A percentile compares a stretch with the other conserved stretches of the same genome.
These are phyloP conservation scores for Tineola bisselliella DNA, from an alignment of 2,888 invertebrate species.

Conservation along the genomic window DNA sequence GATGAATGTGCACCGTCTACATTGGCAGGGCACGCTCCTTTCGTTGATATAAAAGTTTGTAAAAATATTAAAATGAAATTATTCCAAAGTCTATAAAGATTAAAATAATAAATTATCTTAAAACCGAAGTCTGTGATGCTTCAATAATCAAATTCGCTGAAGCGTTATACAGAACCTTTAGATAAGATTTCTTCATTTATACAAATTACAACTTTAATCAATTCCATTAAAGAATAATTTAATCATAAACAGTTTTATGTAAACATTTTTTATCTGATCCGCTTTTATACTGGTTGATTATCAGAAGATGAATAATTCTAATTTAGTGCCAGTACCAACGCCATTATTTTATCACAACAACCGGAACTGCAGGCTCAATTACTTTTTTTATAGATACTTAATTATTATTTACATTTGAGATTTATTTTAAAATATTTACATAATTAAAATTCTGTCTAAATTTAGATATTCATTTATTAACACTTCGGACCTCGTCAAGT, in stretches of 20 bases:
- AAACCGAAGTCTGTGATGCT: not conserved
- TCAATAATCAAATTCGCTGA: not conserved
- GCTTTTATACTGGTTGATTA: not conserved
- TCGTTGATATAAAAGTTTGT: too few species aligned
- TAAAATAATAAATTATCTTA: too few species aligned
- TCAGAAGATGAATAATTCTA: not conserved
- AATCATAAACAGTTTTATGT: not conserved
- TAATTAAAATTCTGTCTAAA: too few species aligned
- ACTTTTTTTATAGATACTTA: not conserved
- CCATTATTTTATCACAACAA: conserved; percentile 1
- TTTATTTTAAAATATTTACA: too few species aligned
- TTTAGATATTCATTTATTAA: too few species aligned
- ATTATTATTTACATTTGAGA: not conserved
- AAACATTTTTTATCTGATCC: not conserved
- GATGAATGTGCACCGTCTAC: too few species aligned
- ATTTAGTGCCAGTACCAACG: not conserved
- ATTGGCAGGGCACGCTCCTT: too few species aligned
- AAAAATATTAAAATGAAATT: too few species aligned
- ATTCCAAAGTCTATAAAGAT: too few species aligned
- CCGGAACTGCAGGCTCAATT: not conserved
- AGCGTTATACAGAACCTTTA: not conserved
- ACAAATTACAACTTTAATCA: not conserved
- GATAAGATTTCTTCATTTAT: not conserved
- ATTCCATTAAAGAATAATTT: not conserved
- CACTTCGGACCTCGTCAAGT: too few species aligned